A percentile compares a stretch with the other conserved stretches of the same genome.
phyloP scores from a whole-genome alignment of 2,797 vertebrate species.

The Eulemur mongoz region DNA sequence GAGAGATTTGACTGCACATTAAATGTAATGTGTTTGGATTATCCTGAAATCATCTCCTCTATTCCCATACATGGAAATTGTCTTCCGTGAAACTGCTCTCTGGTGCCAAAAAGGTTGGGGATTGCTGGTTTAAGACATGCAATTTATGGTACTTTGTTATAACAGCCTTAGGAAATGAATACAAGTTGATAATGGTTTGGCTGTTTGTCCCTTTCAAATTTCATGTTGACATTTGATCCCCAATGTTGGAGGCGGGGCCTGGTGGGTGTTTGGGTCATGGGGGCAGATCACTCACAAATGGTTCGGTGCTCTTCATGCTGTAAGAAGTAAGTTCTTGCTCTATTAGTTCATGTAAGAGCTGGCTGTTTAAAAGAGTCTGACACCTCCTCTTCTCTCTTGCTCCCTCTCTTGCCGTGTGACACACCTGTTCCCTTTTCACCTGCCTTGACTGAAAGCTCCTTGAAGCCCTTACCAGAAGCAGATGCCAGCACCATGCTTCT shows the following conservation, averaged over 20 bases:
- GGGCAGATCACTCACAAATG: not conserved
- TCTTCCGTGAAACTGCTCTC: too few species aligned
- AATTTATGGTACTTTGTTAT: not conserved
- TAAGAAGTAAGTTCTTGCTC: too few species aligned
- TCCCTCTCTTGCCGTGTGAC: not conserved
- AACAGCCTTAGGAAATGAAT: not conserved
- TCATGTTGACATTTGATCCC: not conserved
- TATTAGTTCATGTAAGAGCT: not conserved
- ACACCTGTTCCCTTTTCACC: not conserved
- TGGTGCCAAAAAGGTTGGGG: too few species aligned
- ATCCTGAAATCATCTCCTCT: too few species aligned
- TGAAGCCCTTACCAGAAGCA: not conserved
- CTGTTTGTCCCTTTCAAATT: not conserved
- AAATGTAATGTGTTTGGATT: too few species aligned
- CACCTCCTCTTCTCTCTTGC: not conserved
- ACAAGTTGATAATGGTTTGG: not conserved
- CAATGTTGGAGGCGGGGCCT: not conserved
- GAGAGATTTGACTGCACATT: too few species aligned
- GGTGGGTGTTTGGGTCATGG: not conserved
- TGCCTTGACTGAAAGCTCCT: not conserved
- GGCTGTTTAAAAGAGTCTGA: not conserved
- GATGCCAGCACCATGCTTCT: not conserved
- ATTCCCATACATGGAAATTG: too few species aligned
- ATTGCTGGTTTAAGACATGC: not conserved
- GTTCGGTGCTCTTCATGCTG: not conserved